Conservation (phyloP, 2,797 vertebrate genomes). For the Pangasius larnaudii region DNA sequence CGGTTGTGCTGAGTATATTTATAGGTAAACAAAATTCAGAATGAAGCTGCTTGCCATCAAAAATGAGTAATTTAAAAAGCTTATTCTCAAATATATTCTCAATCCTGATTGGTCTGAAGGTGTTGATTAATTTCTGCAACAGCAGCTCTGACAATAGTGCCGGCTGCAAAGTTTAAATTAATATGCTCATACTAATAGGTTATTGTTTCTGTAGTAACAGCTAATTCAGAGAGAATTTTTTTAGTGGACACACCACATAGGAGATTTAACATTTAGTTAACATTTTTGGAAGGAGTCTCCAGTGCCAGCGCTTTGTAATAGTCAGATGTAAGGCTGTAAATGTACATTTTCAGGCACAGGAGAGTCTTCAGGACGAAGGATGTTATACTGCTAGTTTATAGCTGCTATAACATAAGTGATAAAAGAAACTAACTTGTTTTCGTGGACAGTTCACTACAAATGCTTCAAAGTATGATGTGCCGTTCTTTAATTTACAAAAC, state of each 20-base stretch:
- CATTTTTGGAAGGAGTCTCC: not conserved
- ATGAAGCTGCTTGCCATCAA: not conserved
- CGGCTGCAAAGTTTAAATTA: not conserved
- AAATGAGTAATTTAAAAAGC: not conserved
- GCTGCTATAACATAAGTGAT: not conserved
- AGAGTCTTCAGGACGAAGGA: not conserved
- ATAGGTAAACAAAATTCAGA: not conserved
- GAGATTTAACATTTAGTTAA: not conserved
- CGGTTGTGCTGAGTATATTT: not conserved
- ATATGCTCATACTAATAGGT: not conserved
- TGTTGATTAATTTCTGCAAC: not conserved
- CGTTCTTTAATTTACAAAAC: not conserved
- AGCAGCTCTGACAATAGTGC: not conserved
- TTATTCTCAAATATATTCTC: not conserved
- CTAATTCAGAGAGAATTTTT: not conserved
- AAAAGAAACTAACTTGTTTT: not conserved
- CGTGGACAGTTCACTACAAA: too few species aligned
- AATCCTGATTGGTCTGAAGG: not conserved
- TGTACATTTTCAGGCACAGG: not conserved
- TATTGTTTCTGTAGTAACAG: not conserved
- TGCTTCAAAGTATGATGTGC: too few species aligned
- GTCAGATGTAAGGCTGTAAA: not conserved
- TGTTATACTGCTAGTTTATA: not conserved
- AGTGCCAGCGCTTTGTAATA: not conserved
- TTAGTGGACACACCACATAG: not conserved